A percentile compares a stretch with the other conserved stretches of the same genome.
Evolutionary conservation across 2,113 vertebrate genomes (phyloP).

Genomic region (Vulpes vulpes): DNA sequence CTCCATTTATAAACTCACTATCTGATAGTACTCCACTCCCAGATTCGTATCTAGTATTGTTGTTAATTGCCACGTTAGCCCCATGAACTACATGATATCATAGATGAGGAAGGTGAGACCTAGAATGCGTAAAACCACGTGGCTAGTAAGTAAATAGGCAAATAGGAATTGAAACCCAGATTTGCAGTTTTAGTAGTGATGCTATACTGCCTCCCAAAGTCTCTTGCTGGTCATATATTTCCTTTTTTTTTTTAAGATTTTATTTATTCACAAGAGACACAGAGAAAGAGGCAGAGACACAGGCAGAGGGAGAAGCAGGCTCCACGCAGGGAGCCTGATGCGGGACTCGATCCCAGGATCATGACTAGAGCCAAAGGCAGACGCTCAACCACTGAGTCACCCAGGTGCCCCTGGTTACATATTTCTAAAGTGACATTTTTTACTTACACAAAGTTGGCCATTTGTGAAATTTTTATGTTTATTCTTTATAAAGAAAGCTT

Average conservation of each 20-base stretch:
- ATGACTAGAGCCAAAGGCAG: too few relatives aligned
- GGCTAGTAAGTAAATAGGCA: background rate
- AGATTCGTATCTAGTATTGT: background rate
- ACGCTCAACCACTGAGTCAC: too few relatives aligned
- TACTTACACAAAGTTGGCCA: background rate
- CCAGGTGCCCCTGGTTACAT: background rate
- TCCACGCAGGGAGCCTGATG: too few relatives aligned
- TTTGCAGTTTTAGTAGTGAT: background rate
- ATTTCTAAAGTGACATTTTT: constrained; percentile 37
- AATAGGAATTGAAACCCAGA: background rate
- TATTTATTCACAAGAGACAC: too few relatives aligned
- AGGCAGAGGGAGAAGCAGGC: too few relatives aligned
- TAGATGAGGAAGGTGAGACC: background rate
- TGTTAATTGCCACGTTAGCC: background rate
- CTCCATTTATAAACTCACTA: background rate
- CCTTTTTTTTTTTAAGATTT: too few relatives aligned
- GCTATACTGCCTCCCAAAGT: background rate
- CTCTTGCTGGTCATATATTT: background rate
- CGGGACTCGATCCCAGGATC: too few relatives aligned
- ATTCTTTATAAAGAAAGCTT: background rate
- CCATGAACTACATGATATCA: background rate
- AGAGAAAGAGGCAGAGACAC: too few relatives aligned
- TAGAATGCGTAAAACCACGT: background rate
- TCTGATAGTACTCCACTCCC: background rate
- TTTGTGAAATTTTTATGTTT: constrained; percentile 42